Base-by-base conservation (phyloP, 2,888 invertebrate genomes). In the Hydrotaea cyrtoneurina region DNA sequence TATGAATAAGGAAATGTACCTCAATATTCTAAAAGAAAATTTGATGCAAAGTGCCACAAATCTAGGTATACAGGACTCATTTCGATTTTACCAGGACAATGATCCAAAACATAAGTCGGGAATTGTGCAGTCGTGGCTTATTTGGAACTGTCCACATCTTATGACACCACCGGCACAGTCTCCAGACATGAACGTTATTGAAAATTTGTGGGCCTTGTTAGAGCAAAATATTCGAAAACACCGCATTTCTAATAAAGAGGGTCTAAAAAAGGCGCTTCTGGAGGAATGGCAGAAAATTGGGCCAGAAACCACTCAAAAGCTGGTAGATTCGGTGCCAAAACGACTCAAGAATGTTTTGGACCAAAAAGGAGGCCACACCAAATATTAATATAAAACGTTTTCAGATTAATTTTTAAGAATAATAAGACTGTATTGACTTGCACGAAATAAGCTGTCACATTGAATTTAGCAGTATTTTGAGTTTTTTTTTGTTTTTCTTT, bases 201-300 rank as follows among this genome's bases (percentile, higher is more conserved):
- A n/a, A n/a, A n/a, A n/a, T 64, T 11, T 77, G 77, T 31, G 78
- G 71, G 53, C 78, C 74, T n/a, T 71, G 75, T 36, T 69, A 85
- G 31, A 85, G 74, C 26, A 73, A 81, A 15, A 36, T 36, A 31
- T 36, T 79, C 19, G 78, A 79, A 19, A 72, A 85, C 26, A 31
- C 43, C 17, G 59, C 15, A 59, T 59, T 15, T 39, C 57, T 2
- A 39, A 43, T n/a, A n/a, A n/a, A n/a, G n/a, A n/a, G n/a, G n/a
- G n/a, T n/a, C n/a, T n/a, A n/a, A n/a, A n/a, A n/a, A 21, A 36
- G 7, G 73, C 43, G 43, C 43, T 74, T 13, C 5, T 21, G 13
- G 7, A 10, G 59, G 73, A 74, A 31, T 74, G 73, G 59, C 17
- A 19, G 13, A 74, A 74, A 59, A 74, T 74, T 7, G 15, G 23